These are phyloP conservation scores for Tapirus indicus DNA, from an alignment of 2,797 vertebrate species.

Conservation along the genomic window DNA sequence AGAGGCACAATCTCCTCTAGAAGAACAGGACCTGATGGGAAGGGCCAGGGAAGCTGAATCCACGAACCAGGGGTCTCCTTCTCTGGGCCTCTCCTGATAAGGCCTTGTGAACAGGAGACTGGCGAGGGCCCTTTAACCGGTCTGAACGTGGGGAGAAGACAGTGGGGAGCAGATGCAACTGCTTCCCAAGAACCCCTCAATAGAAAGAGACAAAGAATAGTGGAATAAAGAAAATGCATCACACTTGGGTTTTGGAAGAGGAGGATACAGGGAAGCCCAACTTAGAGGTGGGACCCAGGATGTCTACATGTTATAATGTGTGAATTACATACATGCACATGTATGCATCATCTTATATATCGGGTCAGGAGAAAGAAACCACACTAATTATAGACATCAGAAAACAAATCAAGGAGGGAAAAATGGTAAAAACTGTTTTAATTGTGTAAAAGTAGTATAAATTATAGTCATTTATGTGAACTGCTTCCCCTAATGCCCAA, in stretches of 20 bases:
- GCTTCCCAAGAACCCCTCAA: neutral
- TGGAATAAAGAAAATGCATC: neutral
- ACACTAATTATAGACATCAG: neutral
- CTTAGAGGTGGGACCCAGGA: neutral
- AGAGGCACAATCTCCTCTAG: neutral
- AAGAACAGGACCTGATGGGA: neutral
- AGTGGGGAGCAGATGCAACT: rapidly evolving
- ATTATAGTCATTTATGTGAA: neutral
- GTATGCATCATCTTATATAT: neutral
- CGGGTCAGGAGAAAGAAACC: neutral
- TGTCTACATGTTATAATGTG: rapidly evolving
- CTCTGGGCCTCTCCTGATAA: neutral
- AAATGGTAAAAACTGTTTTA: neutral
- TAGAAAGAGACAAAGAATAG: neutral
- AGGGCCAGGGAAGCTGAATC: neutral
- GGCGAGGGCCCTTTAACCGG: neutral
- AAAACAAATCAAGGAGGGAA: neutral
- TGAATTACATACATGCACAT: too few relatives aligned
- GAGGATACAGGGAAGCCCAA: neutral
- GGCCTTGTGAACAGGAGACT: neutral
- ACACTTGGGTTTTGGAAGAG: neutral
- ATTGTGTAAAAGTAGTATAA: neutral
- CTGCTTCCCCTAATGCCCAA: neutral
- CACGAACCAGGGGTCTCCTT: neutral
- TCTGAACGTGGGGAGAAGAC: neutral